phyloP scores from a whole-genome alignment of 2,888 invertebrate species.

The Globia sparganii region DNA sequence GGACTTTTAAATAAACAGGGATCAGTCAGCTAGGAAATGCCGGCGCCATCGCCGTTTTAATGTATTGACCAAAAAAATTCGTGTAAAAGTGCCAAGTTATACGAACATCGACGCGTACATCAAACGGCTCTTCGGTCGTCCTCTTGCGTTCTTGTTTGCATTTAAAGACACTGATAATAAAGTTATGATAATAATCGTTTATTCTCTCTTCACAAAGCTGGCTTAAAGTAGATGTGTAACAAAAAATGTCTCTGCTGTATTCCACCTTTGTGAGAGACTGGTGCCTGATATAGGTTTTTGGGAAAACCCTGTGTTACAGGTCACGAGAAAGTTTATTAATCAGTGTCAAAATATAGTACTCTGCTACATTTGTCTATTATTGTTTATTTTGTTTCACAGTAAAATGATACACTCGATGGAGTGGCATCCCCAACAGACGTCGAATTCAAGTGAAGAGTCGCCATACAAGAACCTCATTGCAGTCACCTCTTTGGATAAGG shows the following conservation, averaged over 20 bases:
- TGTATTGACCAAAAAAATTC: too few species aligned
- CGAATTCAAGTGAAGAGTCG: conserved; percentile 89
- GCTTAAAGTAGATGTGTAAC: too few species aligned
- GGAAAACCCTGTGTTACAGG: too few species aligned
- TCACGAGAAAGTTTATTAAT: too few species aligned
- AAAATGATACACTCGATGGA: conserved; percentile 92
- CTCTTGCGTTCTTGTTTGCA: not conserved
- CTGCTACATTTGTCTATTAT: not conserved
- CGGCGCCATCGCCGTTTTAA: too few species aligned
- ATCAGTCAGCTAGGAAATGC: too few species aligned
- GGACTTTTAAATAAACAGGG: too few species aligned
- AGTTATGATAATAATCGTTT: too few species aligned
- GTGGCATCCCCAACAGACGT: conserved; percentile 94
- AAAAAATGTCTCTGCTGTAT: too few species aligned
- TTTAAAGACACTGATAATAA: not conserved
- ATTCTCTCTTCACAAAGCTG: too few species aligned
- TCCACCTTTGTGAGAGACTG: too few species aligned
- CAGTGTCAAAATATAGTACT: not conserved
- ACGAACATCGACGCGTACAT: not conserved
- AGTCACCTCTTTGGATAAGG: conserved; percentile 90
- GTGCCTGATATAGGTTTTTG: too few species aligned
- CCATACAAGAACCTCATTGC: conserved; percentile 91
- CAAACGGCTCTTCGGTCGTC: not conserved
- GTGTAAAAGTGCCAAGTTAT: not conserved
- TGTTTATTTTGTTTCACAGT: conserved; percentile 73